A percentile compares a stretch with the other conserved stretches of the same genome.
phyloP scores from a whole-genome alignment of 2,888 invertebrate genomes.

The Drosophila affinis region DNA sequence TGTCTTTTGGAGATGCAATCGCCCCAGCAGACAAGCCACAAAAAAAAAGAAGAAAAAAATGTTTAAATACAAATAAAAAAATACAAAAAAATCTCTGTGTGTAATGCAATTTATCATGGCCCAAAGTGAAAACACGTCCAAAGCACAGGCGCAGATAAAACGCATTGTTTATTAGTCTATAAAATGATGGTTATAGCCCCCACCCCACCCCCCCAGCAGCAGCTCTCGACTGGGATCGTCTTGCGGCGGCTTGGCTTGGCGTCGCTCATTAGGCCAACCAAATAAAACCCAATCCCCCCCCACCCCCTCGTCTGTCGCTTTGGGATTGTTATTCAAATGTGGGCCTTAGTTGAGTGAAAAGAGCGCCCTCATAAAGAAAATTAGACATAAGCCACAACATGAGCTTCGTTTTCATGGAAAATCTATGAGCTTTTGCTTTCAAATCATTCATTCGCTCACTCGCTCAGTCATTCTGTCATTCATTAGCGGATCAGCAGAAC shows the following conservation, averaged over 20 bases:
- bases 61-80: conserved; percentile 28
- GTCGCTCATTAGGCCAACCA: conserved; percentile 62
- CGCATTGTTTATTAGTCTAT: conserved; percentile 71
- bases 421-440: conserved; percentile 8
- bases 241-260: conserved; percentile 29
- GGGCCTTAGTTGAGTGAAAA: conserved; percentile 34
- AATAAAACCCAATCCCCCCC: conserved; percentile 28
- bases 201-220: neutral
- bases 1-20: conserved; percentile 61
- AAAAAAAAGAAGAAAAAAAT: conserved; percentile 1
- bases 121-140: conserved; percentile 66
- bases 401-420: conserved; percentile 17
- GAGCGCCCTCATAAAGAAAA: conserved; percentile 45
- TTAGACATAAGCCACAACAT: conserved; percentile 43
- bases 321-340: conserved; percentile 58
- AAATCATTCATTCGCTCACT: conserved; percentile 6
- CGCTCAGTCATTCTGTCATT: conserved; percentile 5
- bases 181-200: conserved; percentile 50
- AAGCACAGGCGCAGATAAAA: conserved; percentile 37
- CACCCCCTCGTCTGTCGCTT: conserved; percentile 14
- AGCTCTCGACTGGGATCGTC: neutral
- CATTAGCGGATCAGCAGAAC: conserved; percentile 7
- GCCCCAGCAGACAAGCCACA: conserved; percentile 39
- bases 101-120: conserved; percentile 69
- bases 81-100: conserved; percentile 34